phyloP scores from a whole-genome alignment of 2,888 invertebrate genomes.

The Meliscaeva auricollis region DNA sequence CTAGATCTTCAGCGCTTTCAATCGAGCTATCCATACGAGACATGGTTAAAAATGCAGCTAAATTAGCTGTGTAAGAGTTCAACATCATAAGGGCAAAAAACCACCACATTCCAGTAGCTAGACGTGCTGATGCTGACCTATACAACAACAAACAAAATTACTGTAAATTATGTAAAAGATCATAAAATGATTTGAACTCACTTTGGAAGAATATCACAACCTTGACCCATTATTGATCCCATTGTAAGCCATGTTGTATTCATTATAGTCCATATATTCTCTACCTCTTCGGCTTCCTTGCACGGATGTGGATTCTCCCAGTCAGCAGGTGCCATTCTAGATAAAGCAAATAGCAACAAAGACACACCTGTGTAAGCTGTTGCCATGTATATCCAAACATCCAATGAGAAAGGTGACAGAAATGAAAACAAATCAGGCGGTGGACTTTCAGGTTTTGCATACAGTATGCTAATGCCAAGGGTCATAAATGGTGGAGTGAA shows the following conservation, averaged over 20 bases:
- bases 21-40: conserved; percentile 90
- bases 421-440: conserved; percentile 94
- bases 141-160: too few species aligned
- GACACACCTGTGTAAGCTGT: conserved; percentile 94
- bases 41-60: conserved; percentile 96
- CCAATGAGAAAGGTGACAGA: conserved; percentile 93
- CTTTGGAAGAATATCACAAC: conserved; percentile 96
- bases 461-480: conserved; percentile 95
- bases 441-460: conserved; percentile 91
- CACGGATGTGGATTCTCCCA: conserved; percentile 98
- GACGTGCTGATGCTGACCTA: conserved; percentile 94
- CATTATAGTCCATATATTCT: conserved; percentile 93
- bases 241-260: conserved; percentile 97
- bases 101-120: conserved; percentile 96
- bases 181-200: conserved; percentile 82
- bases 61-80: conserved; percentile 96
- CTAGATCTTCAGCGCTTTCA: conserved; percentile 95
- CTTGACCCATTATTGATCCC: conserved; percentile 96
- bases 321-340: conserved; percentile 94
- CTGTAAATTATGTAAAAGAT: neutral
- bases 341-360: conserved; percentile 91
- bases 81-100: conserved; percentile 96
- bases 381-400: conserved; percentile 96
- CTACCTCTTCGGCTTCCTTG: conserved; percentile 92
- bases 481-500: conserved; percentile 99